Evolutionary conservation across 2,888 invertebrate species (phyloP), one percentile per base, ranked within the genome.

Genomic region (Mantis religiosa): DNA sequence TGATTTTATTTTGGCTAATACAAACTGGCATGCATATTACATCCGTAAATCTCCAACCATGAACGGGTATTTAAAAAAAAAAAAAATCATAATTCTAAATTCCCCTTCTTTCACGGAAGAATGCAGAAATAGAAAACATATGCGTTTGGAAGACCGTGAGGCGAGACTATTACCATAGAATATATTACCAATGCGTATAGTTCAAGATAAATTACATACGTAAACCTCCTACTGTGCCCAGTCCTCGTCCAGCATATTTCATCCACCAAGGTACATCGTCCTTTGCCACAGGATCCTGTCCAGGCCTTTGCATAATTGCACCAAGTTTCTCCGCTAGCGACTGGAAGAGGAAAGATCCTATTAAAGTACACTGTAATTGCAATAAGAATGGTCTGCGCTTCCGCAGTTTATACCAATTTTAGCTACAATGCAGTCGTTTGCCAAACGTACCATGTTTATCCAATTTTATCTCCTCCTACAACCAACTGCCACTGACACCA

Each of bases 251-350:
- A 93, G 96, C 97, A 94, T 97, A 97, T 94, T 97, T 97, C 95
- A 98, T 95, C 96, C 97, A 98, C 97, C 97, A 97, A 91, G 98
- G 97, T 91, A 96, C 95, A 93, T 97, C 97, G 93, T 97, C 97
- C 94, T 96, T 96, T 91, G 96, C 95, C 91, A 94, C 95, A 92
- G 95, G 95, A 93, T 97, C 97, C 93, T 96, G 96, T 14, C 90
- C 91, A 90, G 97, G 97, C 92, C 97, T 95, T 92, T 96, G 95
- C 96, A 97, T 96, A 91, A 97, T 94, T 92, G 96, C 95, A 90
- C 96, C 94, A 92, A 97, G 94, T 95, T 97, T 97, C 93, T 97
- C 97, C 91, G 96, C 95, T 92, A 97, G 95, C 92, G 97, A 97
- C 97, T 97, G 92, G 89, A 93, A 93, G 90, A 82, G 20, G 71